A percentile compares a stretch with the other conserved stretches of the same genome.
Evolutionary conservation across 2,113 vertebrate genomes (phyloP).

Genomic region (human (Homo sapiens)): GRCh38 chr15:92667501-92668000

Average conservation of each 20-base stretch:
- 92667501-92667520: not conserved
- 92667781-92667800: not conserved
- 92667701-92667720: not conserved
- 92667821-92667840: not conserved
- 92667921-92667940: not conserved
- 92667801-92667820: not conserved
- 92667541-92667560: not conserved
- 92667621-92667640: rapidly evolving
- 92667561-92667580: not conserved
- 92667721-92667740: not conserved
- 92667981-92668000: rapidly evolving
- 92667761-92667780: not conserved
- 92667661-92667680: not conserved
- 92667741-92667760: not conserved
- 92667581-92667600: not conserved
- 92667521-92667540: not conserved
- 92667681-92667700: not conserved
- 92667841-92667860: not conserved
- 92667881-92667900: not conserved
- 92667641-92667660: not conserved
- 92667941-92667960: not conserved
- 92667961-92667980: not conserved
- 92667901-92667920: not conserved
- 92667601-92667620: too few species aligned
- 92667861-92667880: not conserved